Base-by-base conservation (phyloP, 2,113 vertebrate genomes). In the Ranitomeya imitator region DNA sequence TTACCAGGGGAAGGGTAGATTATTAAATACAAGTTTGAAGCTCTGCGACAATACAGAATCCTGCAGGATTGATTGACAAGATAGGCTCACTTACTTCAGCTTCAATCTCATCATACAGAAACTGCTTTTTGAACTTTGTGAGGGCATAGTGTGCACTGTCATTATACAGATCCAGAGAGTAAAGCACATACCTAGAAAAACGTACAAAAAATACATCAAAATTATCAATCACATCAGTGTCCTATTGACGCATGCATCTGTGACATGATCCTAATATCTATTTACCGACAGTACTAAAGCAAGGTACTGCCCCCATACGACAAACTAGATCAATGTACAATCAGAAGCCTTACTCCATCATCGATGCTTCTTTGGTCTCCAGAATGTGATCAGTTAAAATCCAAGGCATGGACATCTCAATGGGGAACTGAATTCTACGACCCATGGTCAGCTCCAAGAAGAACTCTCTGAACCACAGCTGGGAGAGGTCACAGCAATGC, bases 331-430 rank as follows among this genome's bases (percentile, higher is more conserved):
- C 18, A 52, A n/a, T 3, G 14, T 61, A 31, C 26, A 55, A 73
- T 76, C 18, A 16, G 69, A 31, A 7, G 12, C 89, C 94, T 94
- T 95, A 96, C 96, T 96, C 96, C 96, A 96, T 96, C 96, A 96
- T 96, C 0, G 96, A 96, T 0, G 95, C 95, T 90, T 96, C 96
- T 88, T 96, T 96, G 79, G 95, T 96, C 92, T 96, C 96, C 88
- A 96, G 89, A 89, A 96, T 96, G 92, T 99, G 98, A 92, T 99
- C 98, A 0, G 98, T 99, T 88, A 99, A 95, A 94, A 99, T 99
- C 98, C 98, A 99, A 61, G 98, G 98, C 98, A 99, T 98, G 73
- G 98, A 99, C 98, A 99, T 99, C 93, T 99, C 96, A 59, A 96
- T 96, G 57, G 96, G 96, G 90, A 96, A 96, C 65, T 96, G 96